Evolutionary conservation across 2,113 vertebrate genomes (phyloP).

Genomic region (Mormyrus lacerda): DNA sequence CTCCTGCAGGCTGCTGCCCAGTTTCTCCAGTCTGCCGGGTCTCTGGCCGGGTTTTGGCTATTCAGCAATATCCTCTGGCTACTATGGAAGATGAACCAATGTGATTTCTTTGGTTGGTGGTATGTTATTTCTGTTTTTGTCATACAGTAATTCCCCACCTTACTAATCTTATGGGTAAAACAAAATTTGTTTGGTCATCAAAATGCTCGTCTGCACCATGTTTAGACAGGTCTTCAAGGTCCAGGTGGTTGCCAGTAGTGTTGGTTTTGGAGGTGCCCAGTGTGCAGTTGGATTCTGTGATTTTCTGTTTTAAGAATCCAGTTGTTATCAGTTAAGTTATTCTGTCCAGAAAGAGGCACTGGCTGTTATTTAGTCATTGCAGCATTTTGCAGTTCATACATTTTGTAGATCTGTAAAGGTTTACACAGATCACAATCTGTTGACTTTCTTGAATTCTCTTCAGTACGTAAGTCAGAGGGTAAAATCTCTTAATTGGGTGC

Average conservation of each 20-base stretch:
- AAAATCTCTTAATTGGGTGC: neutral
- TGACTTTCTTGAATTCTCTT: neutral
- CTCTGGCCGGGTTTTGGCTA: neutral
- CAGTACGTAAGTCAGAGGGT: neutral
- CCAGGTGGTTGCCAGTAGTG: neutral
- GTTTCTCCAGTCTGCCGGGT: neutral
- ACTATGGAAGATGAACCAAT: neutral
- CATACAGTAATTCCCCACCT: neutral
- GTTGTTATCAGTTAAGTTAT: neutral
- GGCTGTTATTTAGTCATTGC: neutral
- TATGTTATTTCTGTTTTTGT: neutral
- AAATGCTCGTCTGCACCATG: neutral
- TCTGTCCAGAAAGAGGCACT: neutral
- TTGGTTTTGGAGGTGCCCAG: neutral
- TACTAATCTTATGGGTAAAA: neutral
- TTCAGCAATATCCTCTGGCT: neutral
- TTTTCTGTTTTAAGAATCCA: neutral
- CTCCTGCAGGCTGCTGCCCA: neutral
- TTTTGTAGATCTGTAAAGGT: neutral
- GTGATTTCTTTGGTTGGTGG: neutral
- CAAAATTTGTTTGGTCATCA: neutral
- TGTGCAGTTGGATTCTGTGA: neutral
- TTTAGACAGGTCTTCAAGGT: neutral
- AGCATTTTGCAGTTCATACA: neutral
- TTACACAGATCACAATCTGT: neutral